phyloP scores from a whole-genome alignment of 2,113 vertebrate genomes.

The Okapia johnstoni region DNA sequence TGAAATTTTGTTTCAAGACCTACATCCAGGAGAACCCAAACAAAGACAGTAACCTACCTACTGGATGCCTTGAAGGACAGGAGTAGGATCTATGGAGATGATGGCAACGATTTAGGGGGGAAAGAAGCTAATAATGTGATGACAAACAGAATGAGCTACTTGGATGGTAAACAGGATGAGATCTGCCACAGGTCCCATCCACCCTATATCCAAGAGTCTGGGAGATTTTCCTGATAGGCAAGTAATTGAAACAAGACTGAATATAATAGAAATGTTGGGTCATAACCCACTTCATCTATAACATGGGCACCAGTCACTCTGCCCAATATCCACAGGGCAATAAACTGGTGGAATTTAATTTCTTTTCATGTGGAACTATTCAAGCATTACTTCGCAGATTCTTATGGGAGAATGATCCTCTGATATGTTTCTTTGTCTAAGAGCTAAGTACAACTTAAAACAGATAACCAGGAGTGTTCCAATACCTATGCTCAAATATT shows the following conservation, averaged over 20 bases:
- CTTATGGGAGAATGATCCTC: not conserved
- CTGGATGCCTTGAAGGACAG: not conserved
- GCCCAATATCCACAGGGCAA: not conserved
- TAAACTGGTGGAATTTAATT: slow-evolving; percentile 14
- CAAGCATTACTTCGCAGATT: slow-evolving; percentile 3
- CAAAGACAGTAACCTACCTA: not conserved
- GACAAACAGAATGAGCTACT: not conserved
- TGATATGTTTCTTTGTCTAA: slow-evolving; percentile 19
- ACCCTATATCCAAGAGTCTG: not conserved
- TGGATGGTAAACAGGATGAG: not conserved
- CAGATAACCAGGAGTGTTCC: slow-evolving; percentile 29
- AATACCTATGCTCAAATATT: slow-evolving; percentile 38
- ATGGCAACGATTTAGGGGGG: not conserved
- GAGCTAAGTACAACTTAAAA: not conserved
- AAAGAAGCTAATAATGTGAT: not conserved
- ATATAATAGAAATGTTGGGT: not conserved
- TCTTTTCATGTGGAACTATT: not conserved
- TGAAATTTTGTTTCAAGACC: not conserved
- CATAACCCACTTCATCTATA: not conserved
- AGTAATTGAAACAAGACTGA: slow-evolving; percentile 11
- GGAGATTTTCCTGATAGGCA: not conserved
- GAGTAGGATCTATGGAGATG: not conserved
- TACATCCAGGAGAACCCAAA: not conserved
- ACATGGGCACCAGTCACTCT: not conserved
- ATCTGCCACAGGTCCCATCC: not conserved